Evolutionary conservation across 1,140 invertebrate species (phyloP), one percentile per base, ranked within the genome.

Genomic region (Cotesia chilonis): DNA sequence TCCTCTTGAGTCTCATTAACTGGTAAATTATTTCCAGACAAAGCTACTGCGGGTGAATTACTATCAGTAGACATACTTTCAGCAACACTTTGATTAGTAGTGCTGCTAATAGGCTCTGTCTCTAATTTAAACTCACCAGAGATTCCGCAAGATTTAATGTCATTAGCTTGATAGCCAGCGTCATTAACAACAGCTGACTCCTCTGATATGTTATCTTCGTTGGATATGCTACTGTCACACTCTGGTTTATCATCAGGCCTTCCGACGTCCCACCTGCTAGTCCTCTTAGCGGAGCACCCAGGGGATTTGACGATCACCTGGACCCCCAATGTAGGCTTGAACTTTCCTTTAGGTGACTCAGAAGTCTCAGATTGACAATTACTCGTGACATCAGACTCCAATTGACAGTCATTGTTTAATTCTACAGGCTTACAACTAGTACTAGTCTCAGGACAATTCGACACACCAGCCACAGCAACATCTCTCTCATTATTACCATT

Each of bases 211-310:
- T 86, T 73, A 73, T 73, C 76, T 71, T 82, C 80, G n/a, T 78
- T 81, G 65, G 82, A 80, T 69, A 83, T 78, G 61, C 83, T 83
- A 38, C 78, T 78, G 73, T 80, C 80, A 54, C 78, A 81, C 66
- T 81, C 77, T 37, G 59, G 52, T 28, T 79, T 82, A 4, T 81
- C 80, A 0, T 77, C 79, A 0, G 87, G 84, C 38, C 78, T 85
- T 0, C 87, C 83, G 0, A 89, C 86, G 67, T 89, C 88, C 88
- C 88, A 89, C 64, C 88, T 83, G 1, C 88, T 88, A 68, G 81
- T 73, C 73, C 85, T 85, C 71, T 88, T 89, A 9, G 76, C 64
- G 0, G 81, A 68, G 70, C 75, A 74, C 0, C 71, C 72, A 51
- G 68, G 9, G 0, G 78, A 63, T 38, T 82, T 83, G 3, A 81